Conservation (phyloP, 2,113 vertebrate genomes). For the Beaufortia kweichowensis region DNA sequence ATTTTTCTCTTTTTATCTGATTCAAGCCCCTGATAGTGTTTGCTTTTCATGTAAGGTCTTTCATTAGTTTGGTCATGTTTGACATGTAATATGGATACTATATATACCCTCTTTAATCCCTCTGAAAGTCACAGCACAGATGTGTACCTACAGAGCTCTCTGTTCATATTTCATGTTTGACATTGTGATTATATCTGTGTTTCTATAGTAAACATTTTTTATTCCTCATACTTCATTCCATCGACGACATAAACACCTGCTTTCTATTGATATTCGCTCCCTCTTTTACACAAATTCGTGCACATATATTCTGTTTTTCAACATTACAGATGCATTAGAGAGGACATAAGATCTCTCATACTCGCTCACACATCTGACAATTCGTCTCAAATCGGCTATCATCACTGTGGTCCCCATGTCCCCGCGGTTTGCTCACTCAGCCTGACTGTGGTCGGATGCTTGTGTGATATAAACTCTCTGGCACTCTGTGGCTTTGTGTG, state of each 20-base stretch:
- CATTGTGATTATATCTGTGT: not conserved
- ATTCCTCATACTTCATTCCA: not conserved
- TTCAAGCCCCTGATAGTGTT: not conserved
- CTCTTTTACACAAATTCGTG: not conserved
- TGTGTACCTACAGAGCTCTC: not conserved
- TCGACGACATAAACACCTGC: not conserved
- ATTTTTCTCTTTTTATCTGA: not conserved
- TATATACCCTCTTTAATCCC: not conserved
- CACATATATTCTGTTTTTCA: not conserved
- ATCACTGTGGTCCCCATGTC: not conserved
- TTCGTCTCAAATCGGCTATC: not conserved
- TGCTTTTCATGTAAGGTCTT: not conserved
- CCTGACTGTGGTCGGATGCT: not conserved
- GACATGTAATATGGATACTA: not conserved
- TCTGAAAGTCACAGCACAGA: not conserved
- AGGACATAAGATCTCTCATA: no score
- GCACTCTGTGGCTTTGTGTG: conserved; percentile 1
- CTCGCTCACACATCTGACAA: not conserved
- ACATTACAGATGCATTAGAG: not conserved
- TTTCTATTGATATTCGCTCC: not conserved
- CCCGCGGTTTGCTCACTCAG: not conserved
- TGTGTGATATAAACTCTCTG: conserved; percentile 7
- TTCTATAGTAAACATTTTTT: not conserved
- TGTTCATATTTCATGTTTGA: not conserved
- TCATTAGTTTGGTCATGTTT: not conserved